Conservation (phyloP, 2,113 vertebrate species). For the Stercorarius parasiticus region DNA sequence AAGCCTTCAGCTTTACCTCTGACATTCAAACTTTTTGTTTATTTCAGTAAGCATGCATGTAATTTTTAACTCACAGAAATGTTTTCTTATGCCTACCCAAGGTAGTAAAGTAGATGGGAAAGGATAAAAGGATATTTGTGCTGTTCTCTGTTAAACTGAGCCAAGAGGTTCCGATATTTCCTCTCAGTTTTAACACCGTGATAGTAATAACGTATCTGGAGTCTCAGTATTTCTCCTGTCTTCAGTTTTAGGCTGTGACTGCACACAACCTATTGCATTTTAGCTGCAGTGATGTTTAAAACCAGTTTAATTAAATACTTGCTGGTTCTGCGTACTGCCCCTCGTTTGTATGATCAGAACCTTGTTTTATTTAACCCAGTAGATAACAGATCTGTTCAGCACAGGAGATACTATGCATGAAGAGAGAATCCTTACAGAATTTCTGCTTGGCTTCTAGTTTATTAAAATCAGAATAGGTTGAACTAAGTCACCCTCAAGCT, state of each 20-base stretch:
- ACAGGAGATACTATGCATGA: background rate
- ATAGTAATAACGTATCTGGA: background rate
- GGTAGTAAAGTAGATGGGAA: background rate
- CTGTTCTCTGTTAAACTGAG: background rate
- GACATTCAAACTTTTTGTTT: slow-evolving; percentile 50
- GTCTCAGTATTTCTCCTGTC: background rate
- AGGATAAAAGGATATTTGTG: background rate
- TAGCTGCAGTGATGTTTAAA: background rate
- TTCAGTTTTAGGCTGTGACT: background rate
- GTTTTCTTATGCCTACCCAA: background rate
- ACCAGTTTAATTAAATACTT: background rate
- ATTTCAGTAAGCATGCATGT: background rate
- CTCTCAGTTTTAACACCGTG: background rate
- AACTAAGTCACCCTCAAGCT: slow-evolving; percentile 3
- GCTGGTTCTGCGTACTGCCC: background rate
- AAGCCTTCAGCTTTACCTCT: slow-evolving; percentile 56
- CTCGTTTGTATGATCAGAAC: background rate
- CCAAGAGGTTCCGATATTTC: background rate
- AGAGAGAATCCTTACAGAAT: background rate
- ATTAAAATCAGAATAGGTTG: background rate
- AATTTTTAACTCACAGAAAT: background rate
- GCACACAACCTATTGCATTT: background rate
- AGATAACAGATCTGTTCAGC: background rate
- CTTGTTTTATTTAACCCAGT: background rate
- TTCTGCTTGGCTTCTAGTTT: background rate